phyloP scores from a whole-genome alignment of 1,140 invertebrate genomes.

The Lethocerus indicus region DNA sequence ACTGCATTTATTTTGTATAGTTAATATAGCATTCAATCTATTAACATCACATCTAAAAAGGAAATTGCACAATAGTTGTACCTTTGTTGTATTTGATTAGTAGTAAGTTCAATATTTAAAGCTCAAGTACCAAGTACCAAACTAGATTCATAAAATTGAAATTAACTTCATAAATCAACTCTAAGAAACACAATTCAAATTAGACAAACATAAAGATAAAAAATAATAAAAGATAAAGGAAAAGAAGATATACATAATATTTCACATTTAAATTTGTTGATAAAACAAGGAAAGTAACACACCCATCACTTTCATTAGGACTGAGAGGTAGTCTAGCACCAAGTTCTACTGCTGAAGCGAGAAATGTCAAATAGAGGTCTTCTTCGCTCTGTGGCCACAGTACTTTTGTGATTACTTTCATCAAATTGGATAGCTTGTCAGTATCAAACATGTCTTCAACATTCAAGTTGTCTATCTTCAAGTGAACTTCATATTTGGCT shows the following conservation, averaged over 20 bases:
- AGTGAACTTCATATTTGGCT: constrained; percentile 56
- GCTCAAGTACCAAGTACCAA: no score
- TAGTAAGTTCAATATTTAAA: no score
- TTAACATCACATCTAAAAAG: no score
- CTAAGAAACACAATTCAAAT: no score
- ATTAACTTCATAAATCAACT: no score
- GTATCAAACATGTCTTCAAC: constrained; percentile 60
- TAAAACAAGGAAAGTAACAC: constrained; percentile 19
- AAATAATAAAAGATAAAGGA: background rate
- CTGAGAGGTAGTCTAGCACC: constrained; percentile 63
- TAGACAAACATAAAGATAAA: no score
- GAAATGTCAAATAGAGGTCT: constrained; percentile 63
- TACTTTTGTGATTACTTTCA: constrained; percentile 48
- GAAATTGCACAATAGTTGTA: no score
- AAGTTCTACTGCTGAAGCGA: constrained; percentile 64
- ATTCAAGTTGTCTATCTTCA: constrained; percentile 80
- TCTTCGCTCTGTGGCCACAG: constrained; percentile 33
- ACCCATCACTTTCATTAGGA: constrained; percentile 76
- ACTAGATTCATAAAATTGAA: no score
- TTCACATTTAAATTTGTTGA: constrained; percentile 3
- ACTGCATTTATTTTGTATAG: no score
- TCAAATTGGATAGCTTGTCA: constrained; percentile 43
- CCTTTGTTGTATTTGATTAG: no score
- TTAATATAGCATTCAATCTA: no score
- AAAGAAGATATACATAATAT: background rate